Percentiles rank a stretch among this genome's conserved stretches.
Evolutionary conservation across 2,113 vertebrate genomes (phyloP).

Genomic region (Alces alces): DNA sequence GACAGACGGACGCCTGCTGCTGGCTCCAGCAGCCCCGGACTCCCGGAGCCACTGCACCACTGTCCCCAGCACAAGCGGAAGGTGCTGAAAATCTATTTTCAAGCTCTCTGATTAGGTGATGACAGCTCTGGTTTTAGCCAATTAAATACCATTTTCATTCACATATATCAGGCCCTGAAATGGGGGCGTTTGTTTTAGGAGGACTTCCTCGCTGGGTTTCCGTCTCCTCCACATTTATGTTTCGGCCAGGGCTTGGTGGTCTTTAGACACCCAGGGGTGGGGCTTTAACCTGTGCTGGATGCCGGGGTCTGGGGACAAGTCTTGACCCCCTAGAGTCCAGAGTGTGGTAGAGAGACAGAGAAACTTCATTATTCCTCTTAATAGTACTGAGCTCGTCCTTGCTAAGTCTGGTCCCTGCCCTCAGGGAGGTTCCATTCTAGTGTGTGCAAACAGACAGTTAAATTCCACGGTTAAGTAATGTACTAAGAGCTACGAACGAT

Average conservation of each 20-base stretch:
- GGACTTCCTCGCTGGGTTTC: not conserved
- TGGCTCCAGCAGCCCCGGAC: not conserved
- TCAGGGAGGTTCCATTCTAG: not conserved
- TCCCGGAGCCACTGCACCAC: not conserved
- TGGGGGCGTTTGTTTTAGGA: not conserved
- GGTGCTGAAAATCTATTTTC: not conserved
- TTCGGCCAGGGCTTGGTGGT: not conserved
- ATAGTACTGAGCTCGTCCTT: not conserved
- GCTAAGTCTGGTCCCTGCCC: not conserved
- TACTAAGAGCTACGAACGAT: accelerated
- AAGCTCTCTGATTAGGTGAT: conserved; percentile 24
- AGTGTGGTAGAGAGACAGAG: not conserved
- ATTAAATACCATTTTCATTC: conserved; percentile 22
- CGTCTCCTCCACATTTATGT: not conserved
- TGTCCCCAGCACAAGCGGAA: not conserved
- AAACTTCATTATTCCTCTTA: accelerated
- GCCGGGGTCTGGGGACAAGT: not conserved
- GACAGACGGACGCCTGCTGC: not conserved
- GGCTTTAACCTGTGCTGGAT: not conserved
- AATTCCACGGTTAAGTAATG: accelerated
- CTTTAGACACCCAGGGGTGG: accelerated
- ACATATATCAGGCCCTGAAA: not conserved
- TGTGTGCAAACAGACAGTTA: not conserved
- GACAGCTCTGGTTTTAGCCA: conserved; percentile 44
- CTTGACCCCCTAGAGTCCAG: not conserved